A percentile compares a stretch with the other conserved stretches of the same genome.
These are phyloP conservation scores for Hippoglossus hippoglossus DNA, from an alignment of 2,797 vertebrate species.

Conservation along the genomic window DNA sequence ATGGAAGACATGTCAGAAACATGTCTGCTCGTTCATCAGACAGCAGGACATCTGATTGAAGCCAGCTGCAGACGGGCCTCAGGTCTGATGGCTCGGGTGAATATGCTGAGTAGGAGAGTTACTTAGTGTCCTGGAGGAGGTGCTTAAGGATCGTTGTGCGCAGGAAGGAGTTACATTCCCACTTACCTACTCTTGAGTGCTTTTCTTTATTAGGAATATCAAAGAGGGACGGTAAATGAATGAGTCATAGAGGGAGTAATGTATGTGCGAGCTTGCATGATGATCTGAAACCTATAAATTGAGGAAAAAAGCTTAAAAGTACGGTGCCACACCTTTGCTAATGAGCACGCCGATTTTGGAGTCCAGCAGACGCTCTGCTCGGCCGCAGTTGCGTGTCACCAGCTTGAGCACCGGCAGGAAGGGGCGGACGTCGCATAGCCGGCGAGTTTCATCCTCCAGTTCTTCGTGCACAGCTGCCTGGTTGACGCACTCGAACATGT, in stretches of 20 bases:
- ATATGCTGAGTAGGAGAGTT: conserved; percentile 18
- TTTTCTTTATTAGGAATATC: conserved; percentile 37
- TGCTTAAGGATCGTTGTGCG: conserved; percentile 19
- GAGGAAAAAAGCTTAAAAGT: background rate
- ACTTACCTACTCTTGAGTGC: conserved; percentile 49
- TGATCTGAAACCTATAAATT: conserved; percentile 1
- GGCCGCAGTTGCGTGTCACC: conserved; percentile 93
- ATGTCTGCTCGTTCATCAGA: conserved; percentile 29
- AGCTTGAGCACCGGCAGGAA: conserved; percentile 97
- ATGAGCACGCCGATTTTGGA: conserved; percentile 98
- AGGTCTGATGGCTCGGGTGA: conserved; percentile 18
- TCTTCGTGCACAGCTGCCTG: conserved; percentile 97
- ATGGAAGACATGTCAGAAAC: conserved; percentile 35
- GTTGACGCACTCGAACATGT: conserved; percentile 99
- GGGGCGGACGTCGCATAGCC: conserved; percentile 96
- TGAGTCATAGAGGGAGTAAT: conserved; percentile 13
- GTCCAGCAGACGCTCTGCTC: conserved; percentile 93
- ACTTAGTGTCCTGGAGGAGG: conserved; percentile 32
- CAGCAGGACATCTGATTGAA: conserved; percentile 36
- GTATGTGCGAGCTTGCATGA: background rate
- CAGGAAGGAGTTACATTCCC: conserved; percentile 35
- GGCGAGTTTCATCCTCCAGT: conserved; percentile 94
- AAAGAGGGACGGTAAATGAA: conserved; percentile 16
- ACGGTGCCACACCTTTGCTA: conserved; percentile 90
- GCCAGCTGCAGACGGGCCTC: conserved; percentile 32